Conservation (phyloP, 2,888 invertebrate species). For the Xylota sylvarum region DNA sequence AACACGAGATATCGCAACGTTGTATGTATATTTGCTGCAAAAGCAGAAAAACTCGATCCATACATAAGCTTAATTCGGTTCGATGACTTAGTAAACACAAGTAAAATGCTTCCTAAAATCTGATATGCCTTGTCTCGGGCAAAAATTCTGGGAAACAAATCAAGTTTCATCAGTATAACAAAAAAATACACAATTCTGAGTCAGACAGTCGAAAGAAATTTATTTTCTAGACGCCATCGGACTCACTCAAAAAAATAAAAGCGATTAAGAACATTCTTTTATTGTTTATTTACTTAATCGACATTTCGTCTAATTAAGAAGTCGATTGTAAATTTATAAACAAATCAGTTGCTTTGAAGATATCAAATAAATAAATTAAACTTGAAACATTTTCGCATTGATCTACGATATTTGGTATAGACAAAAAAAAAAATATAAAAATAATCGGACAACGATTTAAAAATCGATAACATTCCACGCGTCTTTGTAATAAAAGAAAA, state of each 20-base stretch:
- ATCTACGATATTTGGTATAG: neutral
- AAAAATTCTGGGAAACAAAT: neutral
- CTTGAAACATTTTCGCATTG: neutral
- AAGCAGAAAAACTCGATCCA: too few relatives aligned
- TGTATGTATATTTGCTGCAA: too few relatives aligned
- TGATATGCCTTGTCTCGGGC: neutral
- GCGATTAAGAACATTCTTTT: neutral
- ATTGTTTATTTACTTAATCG: constrained; percentile 5
- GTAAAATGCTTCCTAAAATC: neutral
- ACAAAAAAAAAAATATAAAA: neutral
- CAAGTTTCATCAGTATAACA: neutral
- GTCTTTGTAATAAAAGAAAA: neutral
- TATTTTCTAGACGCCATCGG: neutral
- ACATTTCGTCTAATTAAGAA: constrained; percentile 11
- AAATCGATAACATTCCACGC: constrained; percentile 15
- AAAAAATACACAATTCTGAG: neutral
- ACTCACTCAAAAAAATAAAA: neutral
- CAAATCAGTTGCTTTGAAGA: constrained; percentile 10
- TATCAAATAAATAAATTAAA: neutral
- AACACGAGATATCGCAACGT: too few relatives aligned
- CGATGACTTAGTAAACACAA: neutral
- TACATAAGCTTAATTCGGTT: neutral
- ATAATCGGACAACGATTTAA: neutral
- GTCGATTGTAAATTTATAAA: constrained; percentile 10
- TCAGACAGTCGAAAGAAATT: neutral